phyloP scores from a whole-genome alignment of 2,888 invertebrate genomes.

The Volucella bombylans region DNA sequence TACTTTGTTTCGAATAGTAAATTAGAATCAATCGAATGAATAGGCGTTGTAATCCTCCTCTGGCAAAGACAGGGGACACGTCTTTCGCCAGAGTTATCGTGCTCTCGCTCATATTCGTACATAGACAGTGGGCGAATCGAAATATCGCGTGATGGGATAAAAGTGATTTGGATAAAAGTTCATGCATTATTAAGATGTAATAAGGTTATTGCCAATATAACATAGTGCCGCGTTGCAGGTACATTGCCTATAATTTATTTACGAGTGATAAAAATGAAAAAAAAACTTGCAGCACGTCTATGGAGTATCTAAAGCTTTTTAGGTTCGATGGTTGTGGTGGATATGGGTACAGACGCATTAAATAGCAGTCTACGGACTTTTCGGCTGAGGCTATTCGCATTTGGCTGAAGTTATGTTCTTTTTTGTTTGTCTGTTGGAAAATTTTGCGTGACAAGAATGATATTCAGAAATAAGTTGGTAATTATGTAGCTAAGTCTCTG shows the following conservation, averaged over 20 bases:
- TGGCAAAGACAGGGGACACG: slow-evolving; percentile 3
- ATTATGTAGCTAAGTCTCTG: neutral
- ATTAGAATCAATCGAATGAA: slow-evolving; percentile 51
- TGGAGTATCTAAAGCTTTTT: too few species aligned
- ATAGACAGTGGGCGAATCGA: slow-evolving; percentile 2
- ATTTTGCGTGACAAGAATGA: slow-evolving; percentile 27
- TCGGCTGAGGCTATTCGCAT: slow-evolving; percentile 7
- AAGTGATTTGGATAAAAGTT: slow-evolving; percentile 37
- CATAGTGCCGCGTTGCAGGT: slow-evolving; percentile 2
- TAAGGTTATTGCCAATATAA: slow-evolving; percentile 55
- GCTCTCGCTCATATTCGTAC: neutral
- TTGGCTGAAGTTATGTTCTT: slow-evolving; percentile 5
- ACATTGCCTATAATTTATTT: slow-evolving; percentile 30
- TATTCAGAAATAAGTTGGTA: neutral
- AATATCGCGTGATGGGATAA: slow-evolving; percentile 51
- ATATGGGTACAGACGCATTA: neutral
- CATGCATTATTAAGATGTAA: slow-evolving; percentile 54
- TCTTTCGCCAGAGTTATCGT: neutral
- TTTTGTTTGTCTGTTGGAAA: slow-evolving; percentile 6
- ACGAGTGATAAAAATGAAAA: neutral
- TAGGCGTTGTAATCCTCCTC: neutral
- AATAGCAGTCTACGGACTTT: slow-evolving; percentile 1
- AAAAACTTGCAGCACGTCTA: slow-evolving; percentile 10
- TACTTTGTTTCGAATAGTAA: slow-evolving; percentile 51
- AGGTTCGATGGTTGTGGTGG: too few species aligned